Percentiles rank a stretch among this genome's conserved stretches.
Conservation (phyloP, 2,797 vertebrate species). For the Lerista edwardsae region DNA sequence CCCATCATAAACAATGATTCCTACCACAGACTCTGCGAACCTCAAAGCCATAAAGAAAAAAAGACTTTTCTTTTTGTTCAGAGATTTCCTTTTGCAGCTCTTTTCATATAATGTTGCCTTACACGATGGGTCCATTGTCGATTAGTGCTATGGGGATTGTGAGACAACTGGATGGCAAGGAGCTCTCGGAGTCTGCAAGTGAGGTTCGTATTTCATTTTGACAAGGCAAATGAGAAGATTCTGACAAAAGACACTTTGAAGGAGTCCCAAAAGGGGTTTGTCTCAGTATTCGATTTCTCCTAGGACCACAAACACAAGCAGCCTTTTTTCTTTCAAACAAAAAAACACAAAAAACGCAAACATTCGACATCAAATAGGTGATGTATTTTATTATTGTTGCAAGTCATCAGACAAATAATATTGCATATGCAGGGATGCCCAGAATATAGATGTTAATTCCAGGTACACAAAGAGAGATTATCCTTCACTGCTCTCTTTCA, state of each 20-base stretch:
- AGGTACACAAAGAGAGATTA: constrained; percentile 25
- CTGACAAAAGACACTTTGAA: constrained; percentile 16
- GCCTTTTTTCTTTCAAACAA: background rate
- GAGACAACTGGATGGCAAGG: background rate
- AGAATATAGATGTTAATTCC: constrained; percentile 1
- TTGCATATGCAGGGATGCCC: background rate
- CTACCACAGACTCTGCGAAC: background rate
- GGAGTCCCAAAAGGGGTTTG: background rate
- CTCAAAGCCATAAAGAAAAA: constrained; percentile 1
- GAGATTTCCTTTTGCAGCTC: background rate
- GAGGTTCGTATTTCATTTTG: constrained; percentile 11
- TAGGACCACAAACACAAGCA: background rate
- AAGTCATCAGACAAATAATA: background rate
- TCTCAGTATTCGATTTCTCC: constrained; percentile 6
- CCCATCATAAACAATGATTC: background rate
- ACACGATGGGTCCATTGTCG: background rate
- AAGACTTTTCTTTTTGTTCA: background rate
- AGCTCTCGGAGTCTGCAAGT: background rate
- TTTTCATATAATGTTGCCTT: constrained; percentile 19
- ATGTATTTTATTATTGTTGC: background rate
- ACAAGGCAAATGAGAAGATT: constrained; percentile 19
- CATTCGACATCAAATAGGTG: background rate
- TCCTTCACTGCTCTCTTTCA: constrained; percentile 6
- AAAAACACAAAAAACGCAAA: background rate
- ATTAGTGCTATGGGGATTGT: background rate